These are phyloP conservation scores for Nothocercus julius DNA, from an alignment of 2,113 vertebrate species.

Conservation along the genomic window DNA sequence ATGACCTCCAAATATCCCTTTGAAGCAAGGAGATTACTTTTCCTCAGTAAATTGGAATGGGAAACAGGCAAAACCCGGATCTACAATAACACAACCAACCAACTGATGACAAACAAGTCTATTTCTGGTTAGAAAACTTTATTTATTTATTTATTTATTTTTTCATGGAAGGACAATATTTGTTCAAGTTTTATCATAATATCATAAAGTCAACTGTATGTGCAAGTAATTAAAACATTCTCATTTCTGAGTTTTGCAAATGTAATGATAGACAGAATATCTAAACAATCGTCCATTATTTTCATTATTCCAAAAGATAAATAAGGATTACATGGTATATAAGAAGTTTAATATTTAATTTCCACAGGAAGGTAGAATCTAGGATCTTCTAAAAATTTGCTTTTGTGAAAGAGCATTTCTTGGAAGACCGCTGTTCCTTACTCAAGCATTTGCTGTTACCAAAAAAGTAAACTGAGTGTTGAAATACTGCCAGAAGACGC, in stretches of 20 bases:
- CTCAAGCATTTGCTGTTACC: not conserved
- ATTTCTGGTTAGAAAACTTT: not conserved
- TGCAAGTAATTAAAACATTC: not conserved
- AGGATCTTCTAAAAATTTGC: not conserved
- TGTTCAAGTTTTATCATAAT: not conserved
- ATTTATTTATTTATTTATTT: not conserved
- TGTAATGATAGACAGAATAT: not conserved
- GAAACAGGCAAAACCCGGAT: not conserved
- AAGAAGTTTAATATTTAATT: not conserved
- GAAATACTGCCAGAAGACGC: not conserved
- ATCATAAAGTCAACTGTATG: not conserved
- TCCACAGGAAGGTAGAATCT: not conserved
- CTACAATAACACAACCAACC: not conserved
- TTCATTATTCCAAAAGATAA: not conserved
- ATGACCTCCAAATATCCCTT: not conserved
- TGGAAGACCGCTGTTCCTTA: not conserved
- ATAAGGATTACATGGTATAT: not conserved
- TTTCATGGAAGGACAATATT: not conserved
- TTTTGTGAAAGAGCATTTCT: not conserved
- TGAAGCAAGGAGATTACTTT: not conserved
- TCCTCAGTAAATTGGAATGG: not conserved
- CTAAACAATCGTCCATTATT: accelerated
- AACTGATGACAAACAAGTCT: not conserved
- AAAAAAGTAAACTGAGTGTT: not conserved
- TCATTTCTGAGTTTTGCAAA: not conserved